Conservation (phyloP, 2,888 invertebrate species). For the Proisotoma minuta region DNA sequence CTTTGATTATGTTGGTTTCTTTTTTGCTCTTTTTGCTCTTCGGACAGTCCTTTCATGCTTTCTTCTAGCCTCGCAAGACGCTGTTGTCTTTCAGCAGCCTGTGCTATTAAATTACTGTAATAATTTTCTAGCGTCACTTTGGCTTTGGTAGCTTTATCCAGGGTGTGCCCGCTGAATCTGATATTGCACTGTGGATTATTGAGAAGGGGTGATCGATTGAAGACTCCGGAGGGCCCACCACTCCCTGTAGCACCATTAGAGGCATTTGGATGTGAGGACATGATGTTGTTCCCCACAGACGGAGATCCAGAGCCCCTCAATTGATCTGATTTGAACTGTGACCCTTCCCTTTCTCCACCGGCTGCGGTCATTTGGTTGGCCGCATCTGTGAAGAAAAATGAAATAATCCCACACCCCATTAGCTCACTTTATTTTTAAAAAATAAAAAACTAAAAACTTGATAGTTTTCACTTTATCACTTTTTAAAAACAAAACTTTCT, state of each 20-base stretch:
- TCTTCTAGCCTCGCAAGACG: constrained; percentile 88
- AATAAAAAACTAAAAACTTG: not conserved
- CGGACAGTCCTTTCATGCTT: constrained; percentile 85
- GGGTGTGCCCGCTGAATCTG: constrained; percentile 92
- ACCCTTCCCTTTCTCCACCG: constrained; percentile 37
- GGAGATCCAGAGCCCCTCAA: constrained; percentile 19
- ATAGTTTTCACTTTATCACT: not conserved
- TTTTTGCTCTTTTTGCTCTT: constrained; percentile 90
- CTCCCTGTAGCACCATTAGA: constrained; percentile 4
- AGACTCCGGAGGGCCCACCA: constrained; percentile 10
- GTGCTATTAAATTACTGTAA: constrained; percentile 95
- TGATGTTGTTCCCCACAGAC: constrained; percentile 4
- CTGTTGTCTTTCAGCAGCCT: constrained; percentile 95
- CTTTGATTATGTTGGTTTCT: constrained; percentile 94
- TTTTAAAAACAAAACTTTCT: too few species aligned
- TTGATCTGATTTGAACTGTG: constrained; percentile 29
- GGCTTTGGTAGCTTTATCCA: constrained; percentile 98
- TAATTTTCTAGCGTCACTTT: constrained; percentile 98
- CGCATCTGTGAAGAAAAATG: constrained; percentile 29
- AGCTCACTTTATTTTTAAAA: too few species aligned
- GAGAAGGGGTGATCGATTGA: constrained; percentile 32
- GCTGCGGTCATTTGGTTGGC: constrained; percentile 41
- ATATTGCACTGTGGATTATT: constrained; percentile 61
- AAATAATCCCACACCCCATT: constrained; percentile 16
- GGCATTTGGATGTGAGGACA: constrained; percentile 9